Percentiles rank a stretch among this genome's conserved stretches.
These are phyloP conservation scores for Drosophila phalerata DNA, from an alignment of 2,888 invertebrate species.

Conservation along the genomic window DNA sequence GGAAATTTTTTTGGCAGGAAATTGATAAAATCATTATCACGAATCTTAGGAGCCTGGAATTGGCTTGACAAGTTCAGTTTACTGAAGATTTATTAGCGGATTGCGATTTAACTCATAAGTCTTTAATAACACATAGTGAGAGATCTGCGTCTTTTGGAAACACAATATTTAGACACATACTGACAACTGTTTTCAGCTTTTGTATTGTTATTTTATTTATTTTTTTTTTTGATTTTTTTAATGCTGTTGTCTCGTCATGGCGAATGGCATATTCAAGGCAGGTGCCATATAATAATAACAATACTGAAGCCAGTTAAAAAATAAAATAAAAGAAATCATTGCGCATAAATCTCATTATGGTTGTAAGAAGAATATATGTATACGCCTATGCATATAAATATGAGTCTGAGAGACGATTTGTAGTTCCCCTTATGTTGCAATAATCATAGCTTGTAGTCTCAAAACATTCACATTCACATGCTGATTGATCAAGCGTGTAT, in stretches of 20 bases:
- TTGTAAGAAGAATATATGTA: slow-evolving; percentile 9
- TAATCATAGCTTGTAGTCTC: slow-evolving; percentile 8
- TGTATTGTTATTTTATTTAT: background rate
- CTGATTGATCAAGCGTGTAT: slow-evolving; percentile 42
- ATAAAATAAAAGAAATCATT: slow-evolving; percentile 16
- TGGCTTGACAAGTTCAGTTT: background rate
- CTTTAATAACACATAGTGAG: slow-evolving; percentile 7
- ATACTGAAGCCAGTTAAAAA: slow-evolving; percentile 11
- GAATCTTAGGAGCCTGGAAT: background rate
- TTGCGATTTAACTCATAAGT: slow-evolving; percentile 1
- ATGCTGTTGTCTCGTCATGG: slow-evolving; percentile 23
- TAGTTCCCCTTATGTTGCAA: slow-evolving; percentile 19
- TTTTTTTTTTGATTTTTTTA: slow-evolving; percentile 10
- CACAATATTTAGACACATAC: slow-evolving; percentile 24
- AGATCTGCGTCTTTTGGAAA: slow-evolving; percentile 33
- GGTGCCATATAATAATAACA: slow-evolving; percentile 33
- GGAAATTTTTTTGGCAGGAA: slow-evolving; percentile 7
- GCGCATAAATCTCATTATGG: slow-evolving; percentile 19
- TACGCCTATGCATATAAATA: slow-evolving; percentile 31
- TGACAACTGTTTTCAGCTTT: slow-evolving; percentile 42
- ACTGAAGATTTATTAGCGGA: background rate
- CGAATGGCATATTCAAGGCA: slow-evolving; percentile 21
- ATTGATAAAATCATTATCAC: slow-evolving; percentile 1
- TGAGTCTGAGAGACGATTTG: slow-evolving; percentile 9
- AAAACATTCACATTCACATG: slow-evolving; percentile 10